Conservation (phyloP, 2,888 invertebrate species). For the Congeria kusceri region DNA sequence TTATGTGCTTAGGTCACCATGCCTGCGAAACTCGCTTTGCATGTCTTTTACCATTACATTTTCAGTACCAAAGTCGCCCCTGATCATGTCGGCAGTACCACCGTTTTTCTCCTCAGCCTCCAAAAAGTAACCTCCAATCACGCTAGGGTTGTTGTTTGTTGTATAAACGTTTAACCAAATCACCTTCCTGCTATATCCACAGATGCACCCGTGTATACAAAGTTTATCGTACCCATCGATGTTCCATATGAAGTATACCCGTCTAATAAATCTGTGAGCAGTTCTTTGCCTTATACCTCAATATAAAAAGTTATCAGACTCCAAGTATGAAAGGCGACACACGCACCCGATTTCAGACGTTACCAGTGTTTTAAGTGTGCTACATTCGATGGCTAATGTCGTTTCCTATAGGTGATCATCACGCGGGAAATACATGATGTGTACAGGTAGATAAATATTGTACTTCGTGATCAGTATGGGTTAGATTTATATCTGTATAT, state of each 20-base stretch:
- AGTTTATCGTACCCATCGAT: slow-evolving; percentile 45
- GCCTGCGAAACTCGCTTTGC: slow-evolving; percentile 7
- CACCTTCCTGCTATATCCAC: slow-evolving; percentile 35
- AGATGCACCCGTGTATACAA: slow-evolving; percentile 38
- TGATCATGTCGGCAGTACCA: slow-evolving; percentile 10
- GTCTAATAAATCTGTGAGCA: slow-evolving; percentile 16
- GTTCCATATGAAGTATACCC: slow-evolving; percentile 43
- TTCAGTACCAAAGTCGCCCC: slow-evolving; percentile 37
- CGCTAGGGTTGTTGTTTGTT: slow-evolving; percentile 36
- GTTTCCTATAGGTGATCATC: too few relatives aligned
- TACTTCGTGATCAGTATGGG: too few relatives aligned
- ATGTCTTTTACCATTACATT: slow-evolving; percentile 16
- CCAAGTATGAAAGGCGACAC: too few relatives aligned
- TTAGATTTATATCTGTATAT: too few relatives aligned
- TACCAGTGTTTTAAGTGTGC: too few relatives aligned
- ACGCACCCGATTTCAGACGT: too few relatives aligned
- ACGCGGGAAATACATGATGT: too few relatives aligned
- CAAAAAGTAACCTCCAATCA: slow-evolving; percentile 35
- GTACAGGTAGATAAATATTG: too few relatives aligned
- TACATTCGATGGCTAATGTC: too few relatives aligned
- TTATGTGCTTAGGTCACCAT: not conserved
- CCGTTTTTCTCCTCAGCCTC: slow-evolving; percentile 21
- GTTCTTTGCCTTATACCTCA: slow-evolving; percentile 11
- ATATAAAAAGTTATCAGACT: too few relatives aligned
- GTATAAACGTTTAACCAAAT: slow-evolving; percentile 39